phyloP scores from a whole-genome alignment of 1,140 invertebrate genomes.

The Drosophila lacertosa region DNA sequence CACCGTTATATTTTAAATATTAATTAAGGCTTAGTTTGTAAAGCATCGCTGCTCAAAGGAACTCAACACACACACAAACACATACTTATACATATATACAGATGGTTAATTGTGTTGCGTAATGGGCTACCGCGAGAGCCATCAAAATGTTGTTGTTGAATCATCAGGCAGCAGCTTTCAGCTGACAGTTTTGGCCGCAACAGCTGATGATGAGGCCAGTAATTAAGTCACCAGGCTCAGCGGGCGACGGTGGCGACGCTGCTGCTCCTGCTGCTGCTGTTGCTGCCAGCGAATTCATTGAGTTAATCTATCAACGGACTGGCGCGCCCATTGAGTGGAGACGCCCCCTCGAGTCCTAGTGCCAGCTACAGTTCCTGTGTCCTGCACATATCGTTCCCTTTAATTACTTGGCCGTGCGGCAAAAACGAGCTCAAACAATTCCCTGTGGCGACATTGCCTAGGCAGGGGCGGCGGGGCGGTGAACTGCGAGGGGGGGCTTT shows the following conservation, averaged over 20 bases:
- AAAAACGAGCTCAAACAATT: conserved; percentile 55
- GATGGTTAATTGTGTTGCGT: background rate
- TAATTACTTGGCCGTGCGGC: conserved; percentile 60
- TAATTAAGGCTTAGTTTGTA: conserved; percentile 10
- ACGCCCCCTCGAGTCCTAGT: background rate
- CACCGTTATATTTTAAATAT: background rate
- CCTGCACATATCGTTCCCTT: conserved; percentile 58
- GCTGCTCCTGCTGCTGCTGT: too few species aligned
- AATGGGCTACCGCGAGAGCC: conserved; percentile 18
- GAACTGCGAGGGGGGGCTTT: conserved; percentile 34
- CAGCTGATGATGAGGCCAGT: conserved; percentile 21
- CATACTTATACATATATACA: background rate
- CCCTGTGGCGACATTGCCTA: conserved; percentile 68
- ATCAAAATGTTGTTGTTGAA: conserved; percentile 26
- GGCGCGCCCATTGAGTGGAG: conserved; percentile 16
- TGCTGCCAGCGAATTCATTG: conserved; percentile 61
- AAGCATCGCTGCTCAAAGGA: too few species aligned
- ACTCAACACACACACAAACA: background rate
- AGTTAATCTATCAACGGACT: conserved; percentile 72
- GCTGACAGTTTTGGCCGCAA: too few species aligned
- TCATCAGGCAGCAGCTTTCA: conserved; percentile 13
- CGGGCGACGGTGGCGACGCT: conserved; percentile 8
- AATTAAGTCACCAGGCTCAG: conserved; percentile 20
- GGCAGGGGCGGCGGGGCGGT: background rate
- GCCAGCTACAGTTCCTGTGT: background rate